Conservation (phyloP, 2,888 invertebrate genomes). For the Philonicus albiceps region DNA sequence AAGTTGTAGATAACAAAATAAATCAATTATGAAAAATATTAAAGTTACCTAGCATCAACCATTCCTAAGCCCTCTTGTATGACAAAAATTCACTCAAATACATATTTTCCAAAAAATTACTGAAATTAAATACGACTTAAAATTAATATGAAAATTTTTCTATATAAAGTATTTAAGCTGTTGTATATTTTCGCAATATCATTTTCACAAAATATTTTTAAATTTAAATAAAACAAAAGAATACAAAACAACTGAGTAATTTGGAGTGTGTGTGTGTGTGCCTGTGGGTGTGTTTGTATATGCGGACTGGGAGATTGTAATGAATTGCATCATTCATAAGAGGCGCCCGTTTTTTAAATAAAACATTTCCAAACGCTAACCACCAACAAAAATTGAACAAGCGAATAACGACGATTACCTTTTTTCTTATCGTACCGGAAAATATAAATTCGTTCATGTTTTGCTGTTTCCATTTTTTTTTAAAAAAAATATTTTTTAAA, state of each 20-base stretch:
- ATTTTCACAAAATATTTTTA: not conserved
- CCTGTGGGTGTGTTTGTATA: not conserved
- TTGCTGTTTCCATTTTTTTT: not conserved
- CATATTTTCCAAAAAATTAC: too few species aligned
- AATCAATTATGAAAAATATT: not conserved
- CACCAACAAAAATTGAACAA: not conserved
- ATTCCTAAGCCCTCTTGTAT: too few species aligned
- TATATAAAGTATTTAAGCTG: not conserved
- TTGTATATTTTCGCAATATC: not conserved
- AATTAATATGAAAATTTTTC: not conserved
- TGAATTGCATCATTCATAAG: not conserved
- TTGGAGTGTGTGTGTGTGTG: not conserved
- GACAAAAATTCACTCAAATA: too few species aligned
- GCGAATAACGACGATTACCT: not conserved
- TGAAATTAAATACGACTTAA: not conserved
- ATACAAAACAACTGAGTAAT: slow-evolving; percentile 7
- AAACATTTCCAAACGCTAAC: not conserved
- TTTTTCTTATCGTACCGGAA: not conserved
- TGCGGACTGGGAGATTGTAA: not conserved
- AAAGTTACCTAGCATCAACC: too few species aligned
- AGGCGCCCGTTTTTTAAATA: not conserved
- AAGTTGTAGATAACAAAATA: too few species aligned
- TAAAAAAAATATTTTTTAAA: not conserved
- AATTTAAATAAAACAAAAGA: not conserved
- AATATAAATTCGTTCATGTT: not conserved